Evolutionary conservation across 2,888 invertebrate genomes (phyloP), one percentile per base, ranked within the genome.

Genomic region (Dasypogon diadema): DNA sequence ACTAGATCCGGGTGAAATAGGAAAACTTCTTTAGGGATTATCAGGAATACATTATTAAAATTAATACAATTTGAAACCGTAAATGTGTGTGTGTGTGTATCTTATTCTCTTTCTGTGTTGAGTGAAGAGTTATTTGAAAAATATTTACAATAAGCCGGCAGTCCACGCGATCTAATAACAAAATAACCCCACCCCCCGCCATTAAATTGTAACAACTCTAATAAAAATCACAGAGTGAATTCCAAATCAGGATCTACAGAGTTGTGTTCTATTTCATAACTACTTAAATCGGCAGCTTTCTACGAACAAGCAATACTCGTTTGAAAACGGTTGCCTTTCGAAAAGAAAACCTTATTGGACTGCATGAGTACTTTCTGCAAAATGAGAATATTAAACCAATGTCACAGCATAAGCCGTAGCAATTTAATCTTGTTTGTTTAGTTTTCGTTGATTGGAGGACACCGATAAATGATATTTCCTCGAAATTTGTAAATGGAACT

Each of bases 21-120:
- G 34, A 60, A 60, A 60, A 60, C 60, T 60, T 60, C 18, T 60
- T 16, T 21, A 60, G 60, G 21, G 60, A 37, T 10, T 60, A 21
- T 34, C 10, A 60, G 34, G 21, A 60, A 60, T 60, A 60, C 24
- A 30, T 58, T 58, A 58, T 58, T 30, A 30, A 30, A 30, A n/a
- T n/a, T n/a, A n/a, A n/a, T 30, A 30, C 10, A 30, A 30, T 30
- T 30, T 10, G 0, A 10, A 1, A 30, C 34, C 6, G 34, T 6
- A 6, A 30, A 30, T 10, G 10, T 30, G 1, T 10, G 10, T 30
- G 10, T 30, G 34, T 30, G 10, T 10, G 10, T 30, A n/a, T n/a
- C n/a, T n/a, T n/a, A n/a, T n/a, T n/a, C n/a, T n/a, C n/a, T n/a
- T n/a, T n/a, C n/a, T n/a, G n/a, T n/a, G n/a, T n/a, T n/a, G n/a